These are phyloP conservation scores for Drosophila fuyamai DNA, from an alignment of 1,140 invertebrate genomes.

Conservation along the genomic window DNA sequence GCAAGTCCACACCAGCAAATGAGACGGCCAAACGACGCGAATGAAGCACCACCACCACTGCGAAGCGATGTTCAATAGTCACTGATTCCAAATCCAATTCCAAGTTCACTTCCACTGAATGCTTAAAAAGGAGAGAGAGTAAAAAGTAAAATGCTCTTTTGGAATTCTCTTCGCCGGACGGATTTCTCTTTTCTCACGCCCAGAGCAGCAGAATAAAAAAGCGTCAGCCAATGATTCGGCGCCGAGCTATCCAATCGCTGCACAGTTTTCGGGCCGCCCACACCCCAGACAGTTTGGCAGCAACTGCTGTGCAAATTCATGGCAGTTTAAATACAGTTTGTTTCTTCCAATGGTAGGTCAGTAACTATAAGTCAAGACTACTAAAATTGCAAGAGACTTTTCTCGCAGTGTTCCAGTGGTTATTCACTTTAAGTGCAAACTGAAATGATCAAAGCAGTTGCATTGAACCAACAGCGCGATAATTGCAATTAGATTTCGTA, in stretches of 20 bases:
- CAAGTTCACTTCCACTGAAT: too few species aligned
- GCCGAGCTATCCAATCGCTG: slow-evolving; percentile 5
- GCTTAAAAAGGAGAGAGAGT: too few species aligned
- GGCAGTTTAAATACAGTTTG: neutral
- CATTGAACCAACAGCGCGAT: too few species aligned
- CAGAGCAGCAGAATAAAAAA: neutral
- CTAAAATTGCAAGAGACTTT: too few species aligned
- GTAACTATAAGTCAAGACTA: too few species aligned
- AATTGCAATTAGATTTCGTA: too few species aligned
- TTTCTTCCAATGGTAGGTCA: too few species aligned
- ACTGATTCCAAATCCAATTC: neutral
- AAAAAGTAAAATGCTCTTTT: neutral
- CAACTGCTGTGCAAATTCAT: neutral
- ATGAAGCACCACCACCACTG: slow-evolving; percentile 37
- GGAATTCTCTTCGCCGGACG: neutral
- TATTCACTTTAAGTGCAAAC: too few species aligned
- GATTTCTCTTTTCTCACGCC: neutral
- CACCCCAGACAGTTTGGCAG: neutral
- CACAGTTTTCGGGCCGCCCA: slow-evolving; percentile 1
- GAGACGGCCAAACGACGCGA: slow-evolving; percentile 34
- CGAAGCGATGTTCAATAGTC: slow-evolving; percentile 54
- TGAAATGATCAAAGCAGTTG: too few species aligned
- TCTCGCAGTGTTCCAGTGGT: too few species aligned
- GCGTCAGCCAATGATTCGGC: slow-evolving; percentile 1
- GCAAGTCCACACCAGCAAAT: slow-evolving; percentile 16